Base-by-base conservation (phyloP, 2,113 vertebrate species). In the Solea senegalensis region DNA sequence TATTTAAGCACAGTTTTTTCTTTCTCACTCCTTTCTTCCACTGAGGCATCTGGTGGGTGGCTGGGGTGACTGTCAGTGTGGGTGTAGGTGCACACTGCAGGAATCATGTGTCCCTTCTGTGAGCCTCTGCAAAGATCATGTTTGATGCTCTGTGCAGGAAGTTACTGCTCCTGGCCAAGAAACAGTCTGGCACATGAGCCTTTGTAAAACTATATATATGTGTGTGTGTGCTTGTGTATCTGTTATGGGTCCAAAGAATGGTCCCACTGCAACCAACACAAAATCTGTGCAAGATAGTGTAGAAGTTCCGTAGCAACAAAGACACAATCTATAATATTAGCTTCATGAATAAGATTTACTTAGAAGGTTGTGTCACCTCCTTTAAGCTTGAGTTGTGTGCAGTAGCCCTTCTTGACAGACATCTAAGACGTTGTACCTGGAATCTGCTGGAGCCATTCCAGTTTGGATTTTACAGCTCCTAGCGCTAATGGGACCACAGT, bases 31-130 rank as follows among this genome's bases (percentile, higher is more conserved):
- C 14, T 13, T 55, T 40, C 41, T 59, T 27, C 58, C 28, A 49
- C 26, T 40, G 51, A 53, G 56, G 71, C 67, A 69, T 65, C 46
- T 65, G 68, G 58, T 74, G 72, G 67, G 61, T 69, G 53, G 55
- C 27, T 40, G 15, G 52, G 26, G 27, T 65, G 61, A 72, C 52
- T 61, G 58, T 76, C 45, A 26, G 62, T 2, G 44, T 65, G 34
- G n/a, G 28, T 76, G 70, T n/a, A 58, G 57, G 46, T 65, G 58
- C 69, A 70, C 28, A 65, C 50, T 67, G 67, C 26, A 39, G 41
- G 71, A 43, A 16, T 68, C 21, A 0, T 8, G n/a, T 39, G 51
- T 69, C 69, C 16, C 43, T 15, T 34, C 54, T 59, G 69, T 62
- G 51, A 58, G 40, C 12, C 34, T 44, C 45, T 65, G 72, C 55